Evolutionary conservation across 2,797 vertebrate species (phyloP).

Genomic region (Aselliscus stoliczkanus): DNA sequence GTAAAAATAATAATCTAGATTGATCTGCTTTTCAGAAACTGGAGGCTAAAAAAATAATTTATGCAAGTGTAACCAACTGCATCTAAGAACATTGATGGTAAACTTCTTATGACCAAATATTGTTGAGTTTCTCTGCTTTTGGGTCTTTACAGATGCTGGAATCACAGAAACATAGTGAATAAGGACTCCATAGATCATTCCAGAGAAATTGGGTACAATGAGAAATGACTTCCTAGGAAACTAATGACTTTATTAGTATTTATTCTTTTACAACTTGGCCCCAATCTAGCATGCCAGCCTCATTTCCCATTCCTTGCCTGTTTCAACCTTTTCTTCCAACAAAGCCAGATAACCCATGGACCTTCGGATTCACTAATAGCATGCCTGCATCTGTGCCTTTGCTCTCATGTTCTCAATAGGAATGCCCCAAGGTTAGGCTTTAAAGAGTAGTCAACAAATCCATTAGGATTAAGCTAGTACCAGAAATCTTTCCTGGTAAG

Average conservation of each 20-base stretch:
- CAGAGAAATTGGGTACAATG: not conserved
- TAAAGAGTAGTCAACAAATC: not conserved
- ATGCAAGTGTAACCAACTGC: not conserved
- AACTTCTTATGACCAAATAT: not conserved
- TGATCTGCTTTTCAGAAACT: not conserved
- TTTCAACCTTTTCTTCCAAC: not conserved
- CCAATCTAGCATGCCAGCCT: not conserved
- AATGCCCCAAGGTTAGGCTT: not conserved
- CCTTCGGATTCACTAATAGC: rapidly evolving
- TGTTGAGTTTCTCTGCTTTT: not conserved
- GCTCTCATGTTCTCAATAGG: not conserved
- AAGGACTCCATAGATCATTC: not conserved
- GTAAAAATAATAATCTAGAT: not conserved
- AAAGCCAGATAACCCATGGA: rapidly evolving
- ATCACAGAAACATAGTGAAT: not conserved
- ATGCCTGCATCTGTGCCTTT: not conserved
- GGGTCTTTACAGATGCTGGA: not conserved
- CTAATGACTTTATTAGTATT: too few relatives aligned
- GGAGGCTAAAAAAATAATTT: not conserved
- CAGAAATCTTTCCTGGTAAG: not conserved
- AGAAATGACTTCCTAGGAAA: not conserved
- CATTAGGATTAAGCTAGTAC: not conserved
- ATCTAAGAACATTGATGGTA: not conserved
- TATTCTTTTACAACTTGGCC: not conserved
- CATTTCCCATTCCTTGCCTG: not conserved